Evolutionary conservation across 2,113 vertebrate species (phyloP).

Genomic region (Alligator sinensis): DNA sequence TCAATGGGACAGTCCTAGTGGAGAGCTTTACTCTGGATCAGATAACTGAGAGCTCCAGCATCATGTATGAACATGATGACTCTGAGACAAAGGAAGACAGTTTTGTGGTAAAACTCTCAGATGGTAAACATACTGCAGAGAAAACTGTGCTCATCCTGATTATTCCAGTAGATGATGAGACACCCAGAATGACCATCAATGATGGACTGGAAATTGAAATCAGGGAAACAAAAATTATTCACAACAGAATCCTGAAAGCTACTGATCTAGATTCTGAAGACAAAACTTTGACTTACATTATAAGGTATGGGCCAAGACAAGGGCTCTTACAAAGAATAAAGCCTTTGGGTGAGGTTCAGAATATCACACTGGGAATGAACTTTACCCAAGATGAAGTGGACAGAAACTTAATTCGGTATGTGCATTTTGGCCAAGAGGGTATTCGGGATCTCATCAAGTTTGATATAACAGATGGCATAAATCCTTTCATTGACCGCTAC

Average conservation of each 20-base stretch:
- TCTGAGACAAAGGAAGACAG: conserved; percentile 92
- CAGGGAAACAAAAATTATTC: conserved; percentile 87
- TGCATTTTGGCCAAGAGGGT: conserved; percentile 89
- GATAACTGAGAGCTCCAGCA: conserved; percentile 91
- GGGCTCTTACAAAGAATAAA: conserved; percentile 86
- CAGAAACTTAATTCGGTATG: conserved; percentile 86
- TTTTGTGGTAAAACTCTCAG: conserved; percentile 89
- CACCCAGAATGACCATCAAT: conserved; percentile 93
- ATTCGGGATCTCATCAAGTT: conserved; percentile 95
- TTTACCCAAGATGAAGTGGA: conserved; percentile 95
- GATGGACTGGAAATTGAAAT: conserved; percentile 93
- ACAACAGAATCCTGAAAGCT: conserved; percentile 88
- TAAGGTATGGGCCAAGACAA: conserved; percentile 89
- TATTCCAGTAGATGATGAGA: conserved; percentile 95
- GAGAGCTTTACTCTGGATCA: conserved; percentile 91
- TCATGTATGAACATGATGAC: conserved; percentile 95
- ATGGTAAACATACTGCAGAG: conserved; percentile 87
- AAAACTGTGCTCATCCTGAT: conserved; percentile 87
- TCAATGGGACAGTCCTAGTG: conserved; percentile 86
- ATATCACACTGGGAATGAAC: conserved; percentile 92
- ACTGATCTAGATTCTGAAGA: conserved; percentile 96
- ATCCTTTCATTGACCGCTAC: conserved; percentile 94
- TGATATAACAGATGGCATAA: conserved; percentile 94
- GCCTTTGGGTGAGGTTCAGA: conserved; percentile 79
- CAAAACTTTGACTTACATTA: conserved; percentile 85